Evolutionary conservation across 2,888 invertebrate genomes (phyloP).

Genomic region (Orthosia cruda): DNA sequence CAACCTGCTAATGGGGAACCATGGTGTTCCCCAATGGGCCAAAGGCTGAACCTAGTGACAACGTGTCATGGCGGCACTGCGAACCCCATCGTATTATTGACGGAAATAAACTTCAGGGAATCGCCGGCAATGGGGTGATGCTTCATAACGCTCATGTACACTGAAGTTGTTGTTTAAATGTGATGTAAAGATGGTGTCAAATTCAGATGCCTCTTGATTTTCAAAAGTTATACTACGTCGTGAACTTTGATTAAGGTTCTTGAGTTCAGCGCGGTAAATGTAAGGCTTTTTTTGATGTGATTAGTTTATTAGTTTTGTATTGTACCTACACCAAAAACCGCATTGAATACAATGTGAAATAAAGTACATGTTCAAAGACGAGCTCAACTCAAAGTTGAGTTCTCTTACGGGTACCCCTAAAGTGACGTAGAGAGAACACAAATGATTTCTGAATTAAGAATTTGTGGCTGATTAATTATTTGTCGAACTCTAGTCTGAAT

Average conservation of each 20-base stretch:
- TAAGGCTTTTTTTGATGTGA: too few species aligned
- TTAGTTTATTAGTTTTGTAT: too few species aligned
- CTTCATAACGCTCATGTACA: conserved; percentile 13
- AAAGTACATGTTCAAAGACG: too few species aligned
- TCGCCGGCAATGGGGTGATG: conserved; percentile 17
- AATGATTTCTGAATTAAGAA: too few species aligned
- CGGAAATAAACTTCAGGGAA: conserved; percentile 17
- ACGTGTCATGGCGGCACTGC: conserved; percentile 14
- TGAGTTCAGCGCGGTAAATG: too few species aligned
- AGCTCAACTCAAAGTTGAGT: too few species aligned
- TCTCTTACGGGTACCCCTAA: too few species aligned
- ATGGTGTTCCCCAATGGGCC: neutral
- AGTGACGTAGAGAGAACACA: too few species aligned
- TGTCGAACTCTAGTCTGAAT: too few species aligned
- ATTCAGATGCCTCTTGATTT: conserved; percentile 5
- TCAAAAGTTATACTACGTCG: neutral
- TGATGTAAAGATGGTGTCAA: neutral
- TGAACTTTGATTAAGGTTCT: neutral
- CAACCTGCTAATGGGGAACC: conserved; percentile 55
- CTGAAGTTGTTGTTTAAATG: conserved; percentile 11
- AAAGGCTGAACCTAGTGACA: conserved; percentile 37
- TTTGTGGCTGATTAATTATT: too few species aligned
- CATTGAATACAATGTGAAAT: too few species aligned
- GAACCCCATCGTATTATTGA: conserved; percentile 29
- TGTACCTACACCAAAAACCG: too few species aligned